Conservation (phyloP, 1,140 invertebrate genomes). For the Radopholus similis region DNA sequence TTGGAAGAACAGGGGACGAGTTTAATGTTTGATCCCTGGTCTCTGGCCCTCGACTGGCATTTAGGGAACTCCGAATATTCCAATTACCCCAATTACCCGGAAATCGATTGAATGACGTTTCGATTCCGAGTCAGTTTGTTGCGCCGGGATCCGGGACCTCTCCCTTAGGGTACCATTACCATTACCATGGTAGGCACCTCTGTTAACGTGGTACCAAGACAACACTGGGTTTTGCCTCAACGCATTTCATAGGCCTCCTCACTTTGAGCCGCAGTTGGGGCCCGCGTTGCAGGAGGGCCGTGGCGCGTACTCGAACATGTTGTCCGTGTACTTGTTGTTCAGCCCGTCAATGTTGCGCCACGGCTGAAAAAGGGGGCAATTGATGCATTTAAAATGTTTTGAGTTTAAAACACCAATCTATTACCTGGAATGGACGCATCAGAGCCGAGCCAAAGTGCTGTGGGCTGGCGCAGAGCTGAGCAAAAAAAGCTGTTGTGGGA, state of each 20-base stretch:
- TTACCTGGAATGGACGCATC: constrained; percentile 42
- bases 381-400: background rate
- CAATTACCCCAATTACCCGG: no score
- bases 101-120: no score
- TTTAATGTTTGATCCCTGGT: no score
- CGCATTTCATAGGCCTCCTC: background rate
- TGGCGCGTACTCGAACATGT: constrained; percentile 54
- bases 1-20: no score
- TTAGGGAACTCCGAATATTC: no score
- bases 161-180: no score
- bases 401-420: background rate
- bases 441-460: constrained; percentile 48
- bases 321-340: constrained; percentile 54
- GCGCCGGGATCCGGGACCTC: no score
- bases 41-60: no score
- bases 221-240: background rate
- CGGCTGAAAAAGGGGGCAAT: constrained; percentile 23
- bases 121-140: no score
- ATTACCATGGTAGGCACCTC: no score
- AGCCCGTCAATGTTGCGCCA: constrained; percentile 55
- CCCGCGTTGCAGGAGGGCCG: constrained; percentile 40
- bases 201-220: no score
- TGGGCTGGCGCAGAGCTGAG: constrained; percentile 25
- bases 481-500: background rate
- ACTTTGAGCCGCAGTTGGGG: constrained; percentile 53